Base-by-base conservation (phyloP, 2,797 vertebrate species). In the Cetoscarus ocellatus region DNA sequence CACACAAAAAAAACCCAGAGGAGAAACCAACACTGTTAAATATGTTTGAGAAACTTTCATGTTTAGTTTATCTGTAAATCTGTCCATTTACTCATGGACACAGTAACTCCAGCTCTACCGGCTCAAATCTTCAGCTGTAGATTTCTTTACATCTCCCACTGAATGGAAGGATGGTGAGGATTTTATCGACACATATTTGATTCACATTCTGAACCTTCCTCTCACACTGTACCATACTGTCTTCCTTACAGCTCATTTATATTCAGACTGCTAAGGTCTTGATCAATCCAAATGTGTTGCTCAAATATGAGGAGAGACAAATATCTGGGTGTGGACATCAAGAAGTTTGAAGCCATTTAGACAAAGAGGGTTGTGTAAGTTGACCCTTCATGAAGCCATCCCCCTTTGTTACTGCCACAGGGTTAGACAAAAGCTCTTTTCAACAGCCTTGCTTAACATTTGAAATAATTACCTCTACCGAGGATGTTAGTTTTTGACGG, bases 41-140 rank as follows among this genome's bases (percentile, higher is more conserved):
- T 13, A 3, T 77, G 67, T 70, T 64, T 60, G 50, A 27, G 44
- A 71, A 79, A 80, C 44, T 50, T 68, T 72, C 6, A 3, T 36
- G 27, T 42, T 58, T 51, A 18, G 43, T 49, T 39, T 6, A 65
- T 61, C 43, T 35, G 50, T 53, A 17, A 51, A 72, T 43, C 10
- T 27, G 7, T n/a, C 61, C 18, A 36, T 56, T 58, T 27, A 51
- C 11, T 36, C 57, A 15, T 43, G 6, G 52, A 54, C 38, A 18
- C 27, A 47, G 27, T 47, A 40, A 61, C 17, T 68, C 19, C 27
- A 8, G 43, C 43, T 19, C 53, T 51, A 15, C 36, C 63, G 40
- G 34, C 48, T 70, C 34, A 45, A 35, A 48, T 61, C 12, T 13
- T 51, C 11, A 17, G 51, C 14, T 3, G n/a, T 18, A 18, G 14